phyloP scores from a whole-genome alignment of 2,888 invertebrate genomes.

The Drosophila mulleri region DNA sequence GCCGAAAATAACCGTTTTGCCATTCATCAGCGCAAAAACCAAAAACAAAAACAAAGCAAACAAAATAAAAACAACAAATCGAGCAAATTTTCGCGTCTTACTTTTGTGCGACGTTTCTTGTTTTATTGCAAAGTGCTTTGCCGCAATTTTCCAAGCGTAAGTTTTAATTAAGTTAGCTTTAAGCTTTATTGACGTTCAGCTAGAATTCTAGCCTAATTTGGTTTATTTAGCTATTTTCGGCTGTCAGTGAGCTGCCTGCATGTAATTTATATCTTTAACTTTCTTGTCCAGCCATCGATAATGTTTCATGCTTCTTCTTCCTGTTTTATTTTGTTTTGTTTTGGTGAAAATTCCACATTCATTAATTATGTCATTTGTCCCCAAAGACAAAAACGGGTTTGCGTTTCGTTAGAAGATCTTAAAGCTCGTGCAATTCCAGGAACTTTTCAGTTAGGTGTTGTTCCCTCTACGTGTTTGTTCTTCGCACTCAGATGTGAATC shows the following conservation, averaged over 20 bases:
- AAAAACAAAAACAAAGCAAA: slow-evolving; percentile 13
- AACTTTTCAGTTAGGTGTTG: slow-evolving; percentile 60
- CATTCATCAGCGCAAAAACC: slow-evolving; percentile 9
- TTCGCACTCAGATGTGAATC: slow-evolving; percentile 59
- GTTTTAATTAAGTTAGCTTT: slow-evolving; percentile 63
- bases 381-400: slow-evolving; percentile 44
- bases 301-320: slow-evolving; percentile 24
- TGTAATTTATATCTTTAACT: slow-evolving; percentile 50
- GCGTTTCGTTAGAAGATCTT: slow-evolving; percentile 38
- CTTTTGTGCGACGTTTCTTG: slow-evolving; percentile 11
- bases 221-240: background rate
- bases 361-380: slow-evolving; percentile 62
- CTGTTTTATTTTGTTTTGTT: slow-evolving; percentile 10
- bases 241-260: slow-evolving; percentile 39
- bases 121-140: slow-evolving; percentile 25
- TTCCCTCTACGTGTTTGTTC: slow-evolving; percentile 28
- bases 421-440: slow-evolving; percentile 62
- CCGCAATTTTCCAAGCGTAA: slow-evolving; percentile 52
- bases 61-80: background rate
- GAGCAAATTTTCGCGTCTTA: slow-evolving; percentile 21
- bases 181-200: slow-evolving; percentile 57
- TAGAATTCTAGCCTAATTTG: background rate
- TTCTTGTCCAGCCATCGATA: slow-evolving; percentile 51
- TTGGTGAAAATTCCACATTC: slow-evolving; percentile 68
- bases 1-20: slow-evolving; percentile 28